Evolutionary conservation across 2,113 vertebrate species (phyloP).

Genomic region (Gopherus flavomarginatus): DNA sequence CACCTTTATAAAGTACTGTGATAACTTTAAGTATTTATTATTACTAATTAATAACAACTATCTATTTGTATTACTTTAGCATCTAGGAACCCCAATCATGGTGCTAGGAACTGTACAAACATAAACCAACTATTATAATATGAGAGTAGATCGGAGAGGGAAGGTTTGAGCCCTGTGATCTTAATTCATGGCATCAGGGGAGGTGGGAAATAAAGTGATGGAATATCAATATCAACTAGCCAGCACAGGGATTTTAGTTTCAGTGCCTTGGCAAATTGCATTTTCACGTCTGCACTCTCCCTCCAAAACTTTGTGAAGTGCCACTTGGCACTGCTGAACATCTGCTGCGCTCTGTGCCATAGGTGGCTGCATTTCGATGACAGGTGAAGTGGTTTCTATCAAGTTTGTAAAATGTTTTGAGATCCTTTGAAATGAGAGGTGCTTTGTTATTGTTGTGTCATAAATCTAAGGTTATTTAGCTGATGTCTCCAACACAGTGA

Average conservation of each 20-base stretch:
- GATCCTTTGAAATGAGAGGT: not conserved
- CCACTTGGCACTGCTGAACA: not conserved
- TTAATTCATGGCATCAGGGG: not conserved
- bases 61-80: not conserved
- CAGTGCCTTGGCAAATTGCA: not conserved
- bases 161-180: not conserved
- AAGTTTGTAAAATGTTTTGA: not conserved
- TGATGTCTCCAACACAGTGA: not conserved
- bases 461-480: not conserved
- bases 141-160: not conserved
- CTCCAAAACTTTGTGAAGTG: not conserved
- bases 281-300: not conserved
- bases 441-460: not conserved
- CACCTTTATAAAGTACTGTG: not conserved
- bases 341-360: not conserved
- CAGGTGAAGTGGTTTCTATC: not conserved
- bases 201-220: not conserved
- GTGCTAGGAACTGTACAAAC: slow-evolving; percentile 43
- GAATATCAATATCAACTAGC: not conserved
- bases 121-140: slow-evolving; percentile 33
- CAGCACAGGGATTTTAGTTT: not conserved
- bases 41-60: slow-evolving; percentile 15
- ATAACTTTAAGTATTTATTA: not conserved
- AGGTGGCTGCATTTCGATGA: not conserved
- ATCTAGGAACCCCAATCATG: slow-evolving; percentile 5